Percentiles rank a stretch among this genome's conserved stretches.
Conservation (phyloP, 2,113 vertebrate species). For the Tragelaphus imberbis region DNA sequence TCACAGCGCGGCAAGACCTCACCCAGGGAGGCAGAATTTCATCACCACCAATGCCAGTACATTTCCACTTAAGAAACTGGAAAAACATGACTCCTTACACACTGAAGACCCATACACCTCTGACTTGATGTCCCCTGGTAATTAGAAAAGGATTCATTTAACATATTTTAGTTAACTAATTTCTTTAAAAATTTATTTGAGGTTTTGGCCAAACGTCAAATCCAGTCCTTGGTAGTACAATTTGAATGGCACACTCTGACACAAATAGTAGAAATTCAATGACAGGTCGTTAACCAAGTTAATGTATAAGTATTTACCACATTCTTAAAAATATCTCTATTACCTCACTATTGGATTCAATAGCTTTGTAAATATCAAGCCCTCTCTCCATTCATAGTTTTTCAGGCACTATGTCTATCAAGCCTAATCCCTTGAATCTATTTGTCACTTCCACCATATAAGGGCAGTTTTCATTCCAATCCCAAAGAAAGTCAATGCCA, state of each 20-base stretch:
- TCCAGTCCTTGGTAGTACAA: neutral
- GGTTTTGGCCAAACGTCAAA: neutral
- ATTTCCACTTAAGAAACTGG: neutral
- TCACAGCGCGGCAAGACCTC: neutral
- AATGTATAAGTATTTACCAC: neutral
- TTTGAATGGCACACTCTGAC: neutral
- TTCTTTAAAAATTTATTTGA: neutral
- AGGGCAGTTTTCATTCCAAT: neutral
- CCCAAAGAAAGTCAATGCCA: neutral
- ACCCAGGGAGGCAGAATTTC: neutral
- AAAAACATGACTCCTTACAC: neutral
- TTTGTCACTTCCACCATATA: neutral
- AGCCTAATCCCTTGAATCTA: neutral
- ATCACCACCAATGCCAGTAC: neutral
- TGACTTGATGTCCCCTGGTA: neutral
- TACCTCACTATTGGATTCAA: neutral
- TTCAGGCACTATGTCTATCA: neutral
- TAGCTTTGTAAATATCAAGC: neutral
- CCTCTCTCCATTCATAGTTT: neutral
- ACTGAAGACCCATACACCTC: fast-evolving
- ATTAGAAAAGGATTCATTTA: neutral
- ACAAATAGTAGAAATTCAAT: neutral
- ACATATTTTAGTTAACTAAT: neutral
- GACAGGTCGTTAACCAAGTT: neutral
- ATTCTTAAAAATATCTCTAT: neutral